Evolutionary conservation across 2,888 invertebrate species (phyloP), one percentile per base, ranked within the genome.

Genomic region (Erebia ligea): DNA sequence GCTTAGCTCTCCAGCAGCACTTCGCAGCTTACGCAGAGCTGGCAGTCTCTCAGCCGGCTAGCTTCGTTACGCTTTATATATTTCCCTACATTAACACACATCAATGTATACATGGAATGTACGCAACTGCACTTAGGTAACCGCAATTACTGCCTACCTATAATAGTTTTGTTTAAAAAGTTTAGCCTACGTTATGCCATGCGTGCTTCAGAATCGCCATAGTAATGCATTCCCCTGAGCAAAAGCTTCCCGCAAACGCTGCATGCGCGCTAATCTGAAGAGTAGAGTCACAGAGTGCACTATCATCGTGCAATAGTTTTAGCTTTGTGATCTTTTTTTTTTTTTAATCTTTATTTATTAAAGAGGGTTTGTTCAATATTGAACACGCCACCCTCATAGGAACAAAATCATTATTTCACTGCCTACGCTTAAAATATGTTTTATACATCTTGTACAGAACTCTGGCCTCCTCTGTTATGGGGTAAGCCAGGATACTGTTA

Each of bases 151-250:
- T 54, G 13, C 56, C 13, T 57, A 21, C 25, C 56, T 59, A 9
- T 15, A 21, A 9, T 13, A 48, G 48, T 62, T 62, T 62, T 19
- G 48, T 62, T 62, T 62, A 15, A 62, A 62, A 48, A 48, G 62
- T 62, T 62, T 62, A 62, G 21, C 21, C 45, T 19, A 61, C n/a
- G n/a, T n/a, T n/a, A n/a, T n/a, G 19, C 17, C 2, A 9, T 17
- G 17, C 17, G 21, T 42, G 15, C 62, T 62, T 48, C 21, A 62
- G 48, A 21, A 21, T 48, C 48, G 62, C 13, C 13, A 48, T 15
- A 13, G 62, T 62, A 48, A 62, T 62, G 62, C 21, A 45, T 6
- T 61, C 17, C 17, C 10, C 17, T 61, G 19, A 19, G 19, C 61
- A 61, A 62, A 15, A 59, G 42, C 42, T 59, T 59, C 40, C 10